These are phyloP conservation scores for Semicossyphus pulcher DNA, from an alignment of 2,113 vertebrate species.

Conservation along the genomic window DNA sequence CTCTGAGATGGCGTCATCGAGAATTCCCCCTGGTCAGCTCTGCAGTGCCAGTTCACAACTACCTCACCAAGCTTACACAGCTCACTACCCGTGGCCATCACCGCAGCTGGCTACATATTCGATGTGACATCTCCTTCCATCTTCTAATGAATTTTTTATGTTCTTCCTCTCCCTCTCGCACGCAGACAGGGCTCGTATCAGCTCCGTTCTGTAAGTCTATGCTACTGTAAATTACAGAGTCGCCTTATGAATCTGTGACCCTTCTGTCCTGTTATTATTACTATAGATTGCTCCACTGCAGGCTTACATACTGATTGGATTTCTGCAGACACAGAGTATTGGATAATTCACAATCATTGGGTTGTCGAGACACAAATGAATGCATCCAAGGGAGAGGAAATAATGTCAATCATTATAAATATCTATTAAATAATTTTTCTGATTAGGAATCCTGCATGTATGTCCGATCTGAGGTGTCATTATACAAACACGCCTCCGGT, in stretches of 20 bases:
- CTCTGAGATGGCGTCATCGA: slow-evolving; percentile 2
- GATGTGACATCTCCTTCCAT: slow-evolving; percentile 85
- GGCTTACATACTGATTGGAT: slow-evolving; percentile 10
- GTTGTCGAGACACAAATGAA: background rate
- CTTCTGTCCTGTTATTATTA: background rate
- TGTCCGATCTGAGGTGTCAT: background rate
- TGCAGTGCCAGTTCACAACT: slow-evolving; percentile 35
- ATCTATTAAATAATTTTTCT: slow-evolving; percentile 30
- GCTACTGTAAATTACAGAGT: slow-evolving; percentile 44
- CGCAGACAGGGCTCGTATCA: slow-evolving; percentile 44
- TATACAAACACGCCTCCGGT: background rate
- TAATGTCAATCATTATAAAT: slow-evolving; percentile 1
- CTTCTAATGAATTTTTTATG: slow-evolving; percentile 85
- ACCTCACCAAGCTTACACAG: slow-evolving; percentile 54
- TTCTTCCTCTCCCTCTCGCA: slow-evolving; percentile 65
- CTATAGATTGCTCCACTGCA: background rate
- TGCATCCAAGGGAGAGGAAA: background rate
- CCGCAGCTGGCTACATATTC: slow-evolving; percentile 77
- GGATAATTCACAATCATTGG: background rate
- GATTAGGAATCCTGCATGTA: background rate
- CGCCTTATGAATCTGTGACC: slow-evolving; percentile 36
- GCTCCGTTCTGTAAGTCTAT: slow-evolving; percentile 39
- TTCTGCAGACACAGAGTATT: background rate
- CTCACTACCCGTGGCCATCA: slow-evolving; percentile 74
- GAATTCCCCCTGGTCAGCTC: slow-evolving; percentile 42